Evolutionary conservation across 1,140 invertebrate species (phyloP).

Genomic region (Probaryconus sp.): DNA sequence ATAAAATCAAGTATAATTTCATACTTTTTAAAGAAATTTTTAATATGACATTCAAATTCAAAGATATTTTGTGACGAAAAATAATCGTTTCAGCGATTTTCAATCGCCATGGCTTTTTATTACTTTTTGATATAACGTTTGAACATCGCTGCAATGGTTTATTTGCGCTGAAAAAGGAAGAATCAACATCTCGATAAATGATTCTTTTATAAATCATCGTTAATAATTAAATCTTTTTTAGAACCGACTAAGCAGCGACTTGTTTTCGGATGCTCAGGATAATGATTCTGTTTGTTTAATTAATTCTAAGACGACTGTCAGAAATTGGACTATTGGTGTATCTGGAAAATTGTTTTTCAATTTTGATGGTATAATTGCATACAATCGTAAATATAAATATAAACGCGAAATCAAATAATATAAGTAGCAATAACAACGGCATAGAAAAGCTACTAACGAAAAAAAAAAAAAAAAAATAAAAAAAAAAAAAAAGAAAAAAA

Average conservation of each 20-base stretch:
- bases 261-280: slow-evolving; percentile 3
- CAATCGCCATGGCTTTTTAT: slow-evolving; percentile 52
- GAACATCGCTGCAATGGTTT: slow-evolving; percentile 32
- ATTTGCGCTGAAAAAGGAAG: too few species aligned
- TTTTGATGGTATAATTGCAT: slow-evolving; percentile 59
- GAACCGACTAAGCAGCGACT: too few species aligned
- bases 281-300: too few species aligned
- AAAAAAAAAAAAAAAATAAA: slow-evolving; percentile 31
- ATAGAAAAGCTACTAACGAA: slow-evolving; percentile 49
- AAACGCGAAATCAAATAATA: slow-evolving; percentile 64
- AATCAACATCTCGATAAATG: too few species aligned
- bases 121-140: slow-evolving; percentile 57
- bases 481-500: too few species aligned
- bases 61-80: neutral
- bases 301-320: neutral
- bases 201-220: too few species aligned
- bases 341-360: slow-evolving; percentile 36
- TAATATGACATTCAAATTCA: too few species aligned
- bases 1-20: too few species aligned
- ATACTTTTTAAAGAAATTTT: too few species aligned
- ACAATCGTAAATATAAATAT: slow-evolving; percentile 57
- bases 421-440: slow-evolving; percentile 65
- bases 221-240: neutral
- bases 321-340: slow-evolving; percentile 24
- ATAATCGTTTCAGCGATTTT: slow-evolving; percentile 22